Evolutionary conservation across 2,797 vertebrate species (phyloP).

Genomic region (Garrulus glandarius): DNA sequence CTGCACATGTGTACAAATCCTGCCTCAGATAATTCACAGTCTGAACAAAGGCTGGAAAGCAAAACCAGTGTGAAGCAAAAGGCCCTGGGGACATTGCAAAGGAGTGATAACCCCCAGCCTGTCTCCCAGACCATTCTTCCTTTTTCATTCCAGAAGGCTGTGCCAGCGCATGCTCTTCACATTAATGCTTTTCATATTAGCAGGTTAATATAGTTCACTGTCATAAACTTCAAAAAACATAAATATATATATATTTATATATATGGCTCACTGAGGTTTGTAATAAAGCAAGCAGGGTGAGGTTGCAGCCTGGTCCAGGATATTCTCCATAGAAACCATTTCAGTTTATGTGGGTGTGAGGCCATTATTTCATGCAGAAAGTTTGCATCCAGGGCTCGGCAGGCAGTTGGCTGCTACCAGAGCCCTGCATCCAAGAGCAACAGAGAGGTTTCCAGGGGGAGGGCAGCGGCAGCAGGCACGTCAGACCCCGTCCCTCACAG

Average conservation of each 20-base stretch:
- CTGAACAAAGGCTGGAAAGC: background rate
- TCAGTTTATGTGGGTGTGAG: slow-evolving; percentile 31
- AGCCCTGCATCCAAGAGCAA: slow-evolving; percentile 44
- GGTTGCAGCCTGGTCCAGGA: background rate
- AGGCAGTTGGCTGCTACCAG: slow-evolving; percentile 14
- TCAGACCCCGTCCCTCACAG: background rate
- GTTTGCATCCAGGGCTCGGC: slow-evolving; percentile 8
- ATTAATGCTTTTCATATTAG: background rate
- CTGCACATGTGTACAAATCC: background rate
- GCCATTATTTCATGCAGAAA: slow-evolving; percentile 59
- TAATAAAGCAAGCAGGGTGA: background rate
- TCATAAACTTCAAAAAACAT: background rate
- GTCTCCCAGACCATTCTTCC: background rate
- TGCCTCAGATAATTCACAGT: background rate
- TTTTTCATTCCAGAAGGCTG: background rate
- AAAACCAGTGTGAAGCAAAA: background rate
- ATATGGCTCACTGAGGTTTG: background rate
- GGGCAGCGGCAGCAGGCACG: background rate
- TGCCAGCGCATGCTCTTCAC: background rate
- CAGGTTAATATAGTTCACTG: background rate
- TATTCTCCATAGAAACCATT: slow-evolving; percentile 39
- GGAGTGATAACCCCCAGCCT: background rate
- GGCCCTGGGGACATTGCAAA: background rate
- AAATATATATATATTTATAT: background rate
- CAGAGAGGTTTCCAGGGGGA: slow-evolving; percentile 15